These are phyloP conservation scores for Chrysodeixis includens DNA, from an alignment of 2,888 invertebrate species.

Conservation along the genomic window DNA sequence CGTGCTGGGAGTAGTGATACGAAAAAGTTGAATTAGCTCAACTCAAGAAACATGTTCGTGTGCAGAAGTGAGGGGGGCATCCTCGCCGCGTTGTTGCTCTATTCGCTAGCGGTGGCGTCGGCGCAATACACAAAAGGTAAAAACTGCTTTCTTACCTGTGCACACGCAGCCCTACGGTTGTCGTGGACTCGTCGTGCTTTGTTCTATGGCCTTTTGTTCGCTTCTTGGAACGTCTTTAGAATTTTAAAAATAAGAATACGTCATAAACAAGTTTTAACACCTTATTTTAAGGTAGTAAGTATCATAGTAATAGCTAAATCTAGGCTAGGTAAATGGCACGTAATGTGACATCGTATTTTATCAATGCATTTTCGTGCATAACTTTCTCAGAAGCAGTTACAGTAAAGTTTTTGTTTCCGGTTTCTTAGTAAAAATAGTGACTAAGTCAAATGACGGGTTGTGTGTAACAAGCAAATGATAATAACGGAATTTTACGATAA, in stretches of 20 bases:
- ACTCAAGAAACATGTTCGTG: slow-evolving; percentile 77
- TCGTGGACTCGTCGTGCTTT: slow-evolving; percentile 72
- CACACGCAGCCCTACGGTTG: slow-evolving; percentile 69
- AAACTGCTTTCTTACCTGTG: slow-evolving; percentile 82
- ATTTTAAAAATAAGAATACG: slow-evolving; percentile 52
- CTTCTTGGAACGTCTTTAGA: slow-evolving; percentile 64
- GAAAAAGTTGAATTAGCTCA: slow-evolving; percentile 69
- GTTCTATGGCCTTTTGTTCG: slow-evolving; percentile 80
- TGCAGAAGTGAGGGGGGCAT: slow-evolving; percentile 81
- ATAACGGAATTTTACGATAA: slow-evolving; percentile 56
- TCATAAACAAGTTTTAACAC: slow-evolving; percentile 37
- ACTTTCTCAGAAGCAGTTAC: not conserved
- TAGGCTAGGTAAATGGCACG: not conserved
- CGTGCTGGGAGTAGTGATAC: slow-evolving; percentile 79
- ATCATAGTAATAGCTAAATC: slow-evolving; percentile 8
- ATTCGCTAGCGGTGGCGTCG: slow-evolving; percentile 80
- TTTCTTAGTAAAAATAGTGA: slow-evolving; percentile 59
- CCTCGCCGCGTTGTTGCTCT: slow-evolving; percentile 78
- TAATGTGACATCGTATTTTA: slow-evolving; percentile 10
- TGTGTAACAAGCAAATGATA: slow-evolving; percentile 51
- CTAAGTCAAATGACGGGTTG: slow-evolving; percentile 48
- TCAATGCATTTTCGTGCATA: not conserved
- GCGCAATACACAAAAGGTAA: slow-evolving; percentile 86
- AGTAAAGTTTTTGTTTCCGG: slow-evolving; percentile 44
- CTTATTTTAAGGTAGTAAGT: slow-evolving; percentile 8